phyloP scores from a whole-genome alignment of 1,140 invertebrate species.

The Drosophila bocqueti region DNA sequence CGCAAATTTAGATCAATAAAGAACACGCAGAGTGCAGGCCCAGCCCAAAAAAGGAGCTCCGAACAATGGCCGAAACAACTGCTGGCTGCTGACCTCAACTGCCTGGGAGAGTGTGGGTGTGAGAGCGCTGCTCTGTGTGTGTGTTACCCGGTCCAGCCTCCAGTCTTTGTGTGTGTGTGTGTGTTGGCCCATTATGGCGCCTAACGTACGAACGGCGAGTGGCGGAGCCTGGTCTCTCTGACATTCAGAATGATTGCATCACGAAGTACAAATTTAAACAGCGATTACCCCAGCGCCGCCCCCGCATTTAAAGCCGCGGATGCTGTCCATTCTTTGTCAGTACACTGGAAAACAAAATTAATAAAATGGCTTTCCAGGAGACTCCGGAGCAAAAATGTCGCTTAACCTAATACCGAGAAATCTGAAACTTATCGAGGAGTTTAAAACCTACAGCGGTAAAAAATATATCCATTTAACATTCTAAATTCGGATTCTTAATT shows the following conservation, averaged over 20 bases:
- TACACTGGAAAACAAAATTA: slow-evolving; percentile 1
- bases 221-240: slow-evolving; percentile 33
- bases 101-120: slow-evolving; percentile 20
- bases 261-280: slow-evolving; percentile 82
- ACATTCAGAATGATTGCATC: slow-evolving; percentile 81
- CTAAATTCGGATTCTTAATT: not conserved
- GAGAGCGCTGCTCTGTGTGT: slow-evolving; percentile 12
- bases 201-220: slow-evolving; percentile 63
- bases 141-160: slow-evolving; percentile 16
- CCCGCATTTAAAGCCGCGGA: slow-evolving; percentile 29
- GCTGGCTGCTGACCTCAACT: slow-evolving; percentile 65
- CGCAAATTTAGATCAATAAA: slow-evolving; percentile 77
- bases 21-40: slow-evolving; percentile 50
- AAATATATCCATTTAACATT: not conserved
- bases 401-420: no score
- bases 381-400: not conserved
- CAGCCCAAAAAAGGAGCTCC: slow-evolving; percentile 59
- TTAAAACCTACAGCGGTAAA: not conserved
- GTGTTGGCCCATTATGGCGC: slow-evolving; percentile 74
- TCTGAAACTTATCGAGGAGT: not conserved
- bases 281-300: slow-evolving; percentile 59
- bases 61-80: slow-evolving; percentile 45
- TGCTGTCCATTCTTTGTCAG: slow-evolving; percentile 62
- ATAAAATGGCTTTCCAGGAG: not conserved
- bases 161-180: slow-evolving; percentile 44